Percentiles rank a stretch among this genome's conserved stretches.
Evolutionary conservation across 2,888 invertebrate genomes (phyloP).

Genomic region (Eupeodes latifasciatus): DNA sequence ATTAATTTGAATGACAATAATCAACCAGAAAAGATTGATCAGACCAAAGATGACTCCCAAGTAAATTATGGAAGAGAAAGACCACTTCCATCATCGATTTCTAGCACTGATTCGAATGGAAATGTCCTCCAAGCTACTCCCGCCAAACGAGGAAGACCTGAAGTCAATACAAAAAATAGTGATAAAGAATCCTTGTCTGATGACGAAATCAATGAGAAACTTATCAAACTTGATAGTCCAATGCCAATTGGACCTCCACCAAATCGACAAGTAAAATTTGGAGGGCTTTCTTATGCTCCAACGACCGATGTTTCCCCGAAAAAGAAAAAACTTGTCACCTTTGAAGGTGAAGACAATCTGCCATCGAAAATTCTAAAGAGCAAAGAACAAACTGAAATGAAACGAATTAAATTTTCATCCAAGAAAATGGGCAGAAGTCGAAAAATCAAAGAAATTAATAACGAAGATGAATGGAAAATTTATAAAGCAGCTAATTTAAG

Average conservation of each 20-base stretch:
- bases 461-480: not conserved
- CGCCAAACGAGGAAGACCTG: not conserved
- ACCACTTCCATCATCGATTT: not conserved
- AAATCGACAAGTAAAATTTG: conserved; percentile 6
- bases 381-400: not conserved
- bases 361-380: no score
- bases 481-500: not conserved
- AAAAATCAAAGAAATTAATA: not conserved
- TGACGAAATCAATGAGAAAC: conserved; percentile 14
- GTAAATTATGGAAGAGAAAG: not conserved
- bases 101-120: not conserved
- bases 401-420: not conserved
- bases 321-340: not conserved
- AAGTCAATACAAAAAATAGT: not conserved
- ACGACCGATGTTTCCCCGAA: not conserved
- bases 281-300: not conserved
- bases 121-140: not conserved
- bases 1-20: conserved; percentile 4
- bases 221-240: conserved; percentile 8
- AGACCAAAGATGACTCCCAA: not conserved
- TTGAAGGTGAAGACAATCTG: not conserved
- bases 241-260: not conserved
- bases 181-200: not conserved
- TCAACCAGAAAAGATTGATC: not conserved
- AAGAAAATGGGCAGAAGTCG: conserved; percentile 15